Base-by-base conservation (phyloP, 2,797 vertebrate genomes). In the Chlorospingus flavigularis region DNA sequence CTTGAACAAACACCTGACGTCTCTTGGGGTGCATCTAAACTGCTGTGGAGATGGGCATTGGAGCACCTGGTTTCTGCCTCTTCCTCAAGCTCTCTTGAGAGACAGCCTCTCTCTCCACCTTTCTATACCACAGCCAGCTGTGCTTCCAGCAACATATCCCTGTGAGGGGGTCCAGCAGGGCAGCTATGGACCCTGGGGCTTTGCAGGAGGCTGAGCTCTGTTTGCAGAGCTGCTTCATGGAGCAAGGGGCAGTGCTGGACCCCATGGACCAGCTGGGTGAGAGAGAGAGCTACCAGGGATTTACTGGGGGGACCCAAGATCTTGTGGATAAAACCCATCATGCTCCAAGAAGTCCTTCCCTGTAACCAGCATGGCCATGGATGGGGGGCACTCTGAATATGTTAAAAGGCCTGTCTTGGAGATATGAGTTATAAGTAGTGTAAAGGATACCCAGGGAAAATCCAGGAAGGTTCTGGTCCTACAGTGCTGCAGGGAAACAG, bases 151-250 rank as follows among this genome's bases (percentile, higher is more conserved):
- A 43, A 33, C 39, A 6, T 9, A 7, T 10, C 21, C 13, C 45
- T 2, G 0, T 39, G 3, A 47, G 30, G 8, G 15, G 2, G 30
- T 35, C 48, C 43, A 60, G 37, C 48, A 55, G 51, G 53, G 50
- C 0, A 0, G 31, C 26, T 60, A 15, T 1, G 2, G 47, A 51
- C 3, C 4, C 10, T 9, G 43, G 48, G 4, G 8, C 43, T 60
- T 42, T 1, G 1, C 37, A 71, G 45, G n/a, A 66, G n/a, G 58
- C 35, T 1, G 3, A 17, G 21, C 31, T 65, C 47, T 39, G 24
- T 3, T 4, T 13, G 20, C 53, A 54, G 57, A 42, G n/a, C 40
- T 68, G 66, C 53, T 71, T 39, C 40, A 30, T 8, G 5, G 21
- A 12, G 42, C 8, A 35, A 5, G 10, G 45, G 35, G 47, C n/a